phyloP scores from a whole-genome alignment of 2,888 invertebrate genomes.

The Cataglyphis rosenhaueri region DNA sequence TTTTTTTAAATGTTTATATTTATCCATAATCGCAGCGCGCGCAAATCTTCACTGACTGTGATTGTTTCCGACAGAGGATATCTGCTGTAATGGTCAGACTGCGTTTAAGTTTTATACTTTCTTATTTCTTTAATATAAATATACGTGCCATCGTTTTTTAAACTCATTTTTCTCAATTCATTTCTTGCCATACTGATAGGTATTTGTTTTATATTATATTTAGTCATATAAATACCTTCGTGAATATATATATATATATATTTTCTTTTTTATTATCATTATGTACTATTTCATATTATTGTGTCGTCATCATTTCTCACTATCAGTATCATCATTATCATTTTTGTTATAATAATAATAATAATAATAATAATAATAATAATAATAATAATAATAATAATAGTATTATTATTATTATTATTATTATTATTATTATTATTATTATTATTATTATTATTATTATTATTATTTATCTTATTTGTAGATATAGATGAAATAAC shows the following conservation, averaged over 20 bases:
- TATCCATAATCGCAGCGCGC: conserved; percentile 43
- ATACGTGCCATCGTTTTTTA: conserved; percentile 76
- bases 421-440: no score
- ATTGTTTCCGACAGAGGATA: conserved; percentile 68
- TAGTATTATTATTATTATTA: no score
- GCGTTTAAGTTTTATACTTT: conserved; percentile 54
- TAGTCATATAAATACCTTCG: conserved; percentile 28
- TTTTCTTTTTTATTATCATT: conserved; percentile 13
- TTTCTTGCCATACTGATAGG: conserved; percentile 72
- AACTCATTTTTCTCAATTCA: conserved; percentile 54
- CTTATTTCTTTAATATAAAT: conserved; percentile 71
- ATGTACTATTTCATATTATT: background rate
- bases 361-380: no score
- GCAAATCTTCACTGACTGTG: conserved; percentile 72
- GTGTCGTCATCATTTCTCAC: conserved; percentile 14
- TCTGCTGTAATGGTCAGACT: conserved; percentile 59
- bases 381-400: no score
- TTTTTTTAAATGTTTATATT: conserved; percentile 58
- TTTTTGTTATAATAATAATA: no score
- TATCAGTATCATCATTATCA: conserved; percentile 5
- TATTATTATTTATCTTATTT: conserved; percentile 30
- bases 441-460: conserved; percentile 24
- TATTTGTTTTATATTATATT: conserved; percentile 31
- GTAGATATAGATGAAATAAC: conserved; percentile 46
- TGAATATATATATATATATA: background rate